These are phyloP conservation scores for Pomatostomus ruficeps DNA, from an alignment of 2,113 vertebrate species.

Conservation along the genomic window DNA sequence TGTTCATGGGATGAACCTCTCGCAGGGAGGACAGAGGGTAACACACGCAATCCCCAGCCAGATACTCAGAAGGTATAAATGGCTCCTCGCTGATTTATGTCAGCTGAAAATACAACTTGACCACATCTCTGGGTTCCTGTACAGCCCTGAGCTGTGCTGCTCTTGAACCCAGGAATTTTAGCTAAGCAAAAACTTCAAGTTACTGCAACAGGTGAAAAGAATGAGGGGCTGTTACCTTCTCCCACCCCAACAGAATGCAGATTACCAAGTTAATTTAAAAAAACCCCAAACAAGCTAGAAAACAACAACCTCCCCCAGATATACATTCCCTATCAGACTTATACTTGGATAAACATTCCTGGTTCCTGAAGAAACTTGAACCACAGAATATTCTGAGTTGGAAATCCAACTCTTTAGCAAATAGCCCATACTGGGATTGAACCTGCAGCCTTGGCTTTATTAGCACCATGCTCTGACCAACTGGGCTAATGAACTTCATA, in stretches of 20 bases:
- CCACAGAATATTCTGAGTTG: background rate
- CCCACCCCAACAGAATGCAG: background rate
- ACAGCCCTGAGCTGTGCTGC: background rate
- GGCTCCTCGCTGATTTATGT: background rate
- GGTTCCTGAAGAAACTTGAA: background rate
- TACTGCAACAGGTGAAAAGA: slow-evolving; percentile 58
- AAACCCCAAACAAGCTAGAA: background rate
- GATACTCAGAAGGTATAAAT: background rate
- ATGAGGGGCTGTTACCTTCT: slow-evolving; percentile 35
- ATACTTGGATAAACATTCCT: background rate
- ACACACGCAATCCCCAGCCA: background rate
- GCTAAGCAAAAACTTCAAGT: slow-evolving; percentile 69
- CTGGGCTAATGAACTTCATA: background rate
- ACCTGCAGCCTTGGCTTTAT: background rate
- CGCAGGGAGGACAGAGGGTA: background rate
- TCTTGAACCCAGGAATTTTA: slow-evolving; percentile 60
- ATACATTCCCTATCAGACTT: background rate
- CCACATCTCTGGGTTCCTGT: background rate
- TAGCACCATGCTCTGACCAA: background rate
- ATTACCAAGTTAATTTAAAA: no score
- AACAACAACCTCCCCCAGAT: fast-evolving
- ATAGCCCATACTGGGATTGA: background rate
- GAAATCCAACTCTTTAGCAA: background rate
- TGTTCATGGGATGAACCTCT: background rate
- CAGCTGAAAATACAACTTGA: background rate